Conservation (phyloP, 2,888 invertebrate genomes). For the Silvanus unidentatus region DNA sequence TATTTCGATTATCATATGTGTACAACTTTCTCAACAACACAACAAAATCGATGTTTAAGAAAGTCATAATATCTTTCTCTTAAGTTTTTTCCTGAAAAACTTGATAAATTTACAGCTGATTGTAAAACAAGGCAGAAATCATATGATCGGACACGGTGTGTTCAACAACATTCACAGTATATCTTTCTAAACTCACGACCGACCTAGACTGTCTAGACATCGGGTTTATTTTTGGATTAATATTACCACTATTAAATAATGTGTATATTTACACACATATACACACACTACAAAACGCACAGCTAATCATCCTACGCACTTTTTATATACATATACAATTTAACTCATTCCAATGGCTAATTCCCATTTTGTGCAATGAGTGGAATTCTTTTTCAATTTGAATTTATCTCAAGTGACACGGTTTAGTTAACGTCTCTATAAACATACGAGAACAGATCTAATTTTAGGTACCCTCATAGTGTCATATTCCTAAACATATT, state of each 20-base stretch:
- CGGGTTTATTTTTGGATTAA: slow-evolving; percentile 18
- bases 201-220: slow-evolving; percentile 19
- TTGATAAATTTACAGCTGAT: slow-evolving; percentile 8
- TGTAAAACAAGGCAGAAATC: slow-evolving; percentile 8
- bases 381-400: no score
- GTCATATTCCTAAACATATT: no score
- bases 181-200: slow-evolving; percentile 5
- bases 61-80: neutral
- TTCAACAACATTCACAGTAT: neutral
- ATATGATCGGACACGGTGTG: slow-evolving; percentile 5
- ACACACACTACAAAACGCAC: no score
- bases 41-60: neutral
- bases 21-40: neutral
- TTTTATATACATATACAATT: no score
- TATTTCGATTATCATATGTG: no score
- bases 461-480: no score
- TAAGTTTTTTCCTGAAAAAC: neutral
- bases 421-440: no score
- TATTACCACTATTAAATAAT: slow-evolving; percentile 13
- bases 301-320: no score
- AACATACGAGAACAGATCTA: no score
- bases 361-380: no score
- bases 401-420: no score
- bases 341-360: no score
- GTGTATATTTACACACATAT: slow-evolving; percentile 3